Evolutionary conservation across 2,797 vertebrate species (phyloP), one percentile per base, ranked within the genome.

Genomic region (Enteromius unitaeniatus): DNA sequence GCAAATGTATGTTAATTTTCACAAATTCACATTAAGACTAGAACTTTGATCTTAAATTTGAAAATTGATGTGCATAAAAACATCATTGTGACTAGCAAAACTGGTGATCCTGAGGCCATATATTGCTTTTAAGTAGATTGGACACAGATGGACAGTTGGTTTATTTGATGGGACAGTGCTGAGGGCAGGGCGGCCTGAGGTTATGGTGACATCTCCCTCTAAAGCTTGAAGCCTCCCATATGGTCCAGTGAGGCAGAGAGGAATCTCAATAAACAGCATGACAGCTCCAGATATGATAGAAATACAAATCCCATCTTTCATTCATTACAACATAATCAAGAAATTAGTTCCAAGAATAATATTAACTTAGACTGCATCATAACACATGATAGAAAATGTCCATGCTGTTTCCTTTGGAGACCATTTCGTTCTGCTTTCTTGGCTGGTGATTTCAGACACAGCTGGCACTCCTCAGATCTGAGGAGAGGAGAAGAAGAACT

Each of bases 391-490:
- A 51, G 8, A 21, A 55, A 62, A 73, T 37, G 23, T 15, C 62
- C 19, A 34, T 34, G 26, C 31, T 19, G 34, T 23, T 85, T 84
- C 86, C 88, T 88, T 90, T 93, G 92, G 91, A 92, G 93, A 90
- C 87, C 87, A 83, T 89, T 88, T 81, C 90, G 93, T 92, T 93
- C 92, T 90, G 74, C 77, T 85, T 75, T 88, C 88, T 93, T 92
- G 93, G 92, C 91, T 76, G 84, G 67, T 0, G 80, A 86, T 88
- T 91, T 79, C 83, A 91, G 86, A 88, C 89, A 88, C 94, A 95
- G 94, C 93, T 95, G 94, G 93, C 89, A 92, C 85, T 82, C 37
- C 88, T 95, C 94, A 94, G 85, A 91, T 93, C 84, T 60, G 79
- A 86, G 81, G 90, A 85, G 90, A 85, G 53, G 79, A 84, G 82